A percentile compares a stretch with the other conserved stretches of the same genome.
Evolutionary conservation across 2,888 invertebrate genomes (phyloP).

Genomic region (Tethea ocularis): DNA sequence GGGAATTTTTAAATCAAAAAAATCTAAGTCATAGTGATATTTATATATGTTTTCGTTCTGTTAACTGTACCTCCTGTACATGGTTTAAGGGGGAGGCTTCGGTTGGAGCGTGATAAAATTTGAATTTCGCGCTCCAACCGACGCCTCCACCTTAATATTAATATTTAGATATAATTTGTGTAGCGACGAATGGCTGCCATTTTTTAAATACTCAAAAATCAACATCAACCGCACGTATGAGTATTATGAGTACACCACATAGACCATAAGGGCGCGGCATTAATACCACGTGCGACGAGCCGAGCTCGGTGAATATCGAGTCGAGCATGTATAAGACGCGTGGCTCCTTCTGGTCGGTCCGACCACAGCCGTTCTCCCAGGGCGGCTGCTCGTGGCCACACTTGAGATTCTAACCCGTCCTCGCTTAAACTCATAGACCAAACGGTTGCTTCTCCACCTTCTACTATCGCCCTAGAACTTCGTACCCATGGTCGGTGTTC

Average conservation of each 20-base stretch:
- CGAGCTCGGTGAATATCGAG: slow-evolving; percentile 86
- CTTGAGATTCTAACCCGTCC: slow-evolving; percentile 86
- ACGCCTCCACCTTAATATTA: not conserved
- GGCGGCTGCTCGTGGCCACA: slow-evolving; percentile 93
- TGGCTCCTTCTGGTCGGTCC: slow-evolving; percentile 77
- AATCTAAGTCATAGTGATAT: too few relatives aligned
- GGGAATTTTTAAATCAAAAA: too few relatives aligned
- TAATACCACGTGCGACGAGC: slow-evolving; percentile 83
- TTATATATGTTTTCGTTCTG: too few relatives aligned
- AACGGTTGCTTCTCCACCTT: slow-evolving; percentile 91
- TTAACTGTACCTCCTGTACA: too few relatives aligned
- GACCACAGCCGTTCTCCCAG: slow-evolving; percentile 91
- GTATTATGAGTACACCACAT: slow-evolving; percentile 89
- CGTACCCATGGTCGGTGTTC: slow-evolving; percentile 88
- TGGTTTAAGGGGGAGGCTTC: too few relatives aligned
- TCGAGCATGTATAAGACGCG: slow-evolving; percentile 85
- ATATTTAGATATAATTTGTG: not conserved
- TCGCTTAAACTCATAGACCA: slow-evolving; percentile 91
- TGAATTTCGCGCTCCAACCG: too few relatives aligned
- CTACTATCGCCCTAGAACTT: slow-evolving; percentile 61
- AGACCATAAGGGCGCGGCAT: slow-evolving; percentile 88
- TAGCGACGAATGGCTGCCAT: not conserved
- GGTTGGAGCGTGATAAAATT: too few relatives aligned
- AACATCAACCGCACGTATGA: slow-evolving; percentile 74
- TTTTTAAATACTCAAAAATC: not conserved